phyloP scores from a whole-genome alignment of 2,797 vertebrate genomes.

The Rhadinocentrus ornatus region DNA sequence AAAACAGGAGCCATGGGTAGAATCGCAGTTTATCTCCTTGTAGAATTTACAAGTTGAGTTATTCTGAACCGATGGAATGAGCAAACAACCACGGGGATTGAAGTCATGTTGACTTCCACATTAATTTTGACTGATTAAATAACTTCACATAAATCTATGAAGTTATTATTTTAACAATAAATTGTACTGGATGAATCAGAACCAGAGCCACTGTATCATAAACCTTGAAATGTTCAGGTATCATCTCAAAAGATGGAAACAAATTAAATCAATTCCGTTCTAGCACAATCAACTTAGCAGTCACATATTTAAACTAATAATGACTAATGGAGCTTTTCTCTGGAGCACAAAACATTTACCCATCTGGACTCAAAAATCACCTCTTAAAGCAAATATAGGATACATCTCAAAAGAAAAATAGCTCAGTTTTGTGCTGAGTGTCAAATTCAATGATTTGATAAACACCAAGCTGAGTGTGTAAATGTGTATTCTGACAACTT shows the following conservation, averaged over 20 bases:
- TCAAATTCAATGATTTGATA: constrained; percentile 5
- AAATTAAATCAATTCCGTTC: constrained; percentile 40
- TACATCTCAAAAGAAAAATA: constrained; percentile 24
- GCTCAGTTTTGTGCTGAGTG: constrained; percentile 6
- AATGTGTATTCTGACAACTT: constrained; percentile 1
- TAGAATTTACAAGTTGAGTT: constrained; percentile 31
- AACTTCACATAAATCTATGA: constrained; percentile 50
- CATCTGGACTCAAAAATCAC: constrained; percentile 21
- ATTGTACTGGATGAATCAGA: constrained; percentile 31
- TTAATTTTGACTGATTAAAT: constrained; percentile 43
- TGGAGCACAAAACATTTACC: constrained; percentile 10
- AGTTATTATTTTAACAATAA: constrained; percentile 56
- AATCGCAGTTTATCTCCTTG: constrained; percentile 31
- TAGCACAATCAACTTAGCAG: constrained; percentile 26
- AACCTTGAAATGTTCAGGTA: constrained; percentile 19
- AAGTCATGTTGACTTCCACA: constrained; percentile 31
- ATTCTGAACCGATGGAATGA: constrained; percentile 44
- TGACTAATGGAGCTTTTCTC: constrained; percentile 39
- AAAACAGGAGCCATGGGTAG: constrained; percentile 16
- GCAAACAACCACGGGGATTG: constrained; percentile 24
- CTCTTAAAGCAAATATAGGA: constrained; percentile 33
- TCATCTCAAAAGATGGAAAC: constrained; percentile 37
- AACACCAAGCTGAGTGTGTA: neutral
- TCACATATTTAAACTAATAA: constrained; percentile 25
- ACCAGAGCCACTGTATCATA: constrained; percentile 21